Conservation (phyloP, 2,888 invertebrate genomes). For the Nebria salina region DNA sequence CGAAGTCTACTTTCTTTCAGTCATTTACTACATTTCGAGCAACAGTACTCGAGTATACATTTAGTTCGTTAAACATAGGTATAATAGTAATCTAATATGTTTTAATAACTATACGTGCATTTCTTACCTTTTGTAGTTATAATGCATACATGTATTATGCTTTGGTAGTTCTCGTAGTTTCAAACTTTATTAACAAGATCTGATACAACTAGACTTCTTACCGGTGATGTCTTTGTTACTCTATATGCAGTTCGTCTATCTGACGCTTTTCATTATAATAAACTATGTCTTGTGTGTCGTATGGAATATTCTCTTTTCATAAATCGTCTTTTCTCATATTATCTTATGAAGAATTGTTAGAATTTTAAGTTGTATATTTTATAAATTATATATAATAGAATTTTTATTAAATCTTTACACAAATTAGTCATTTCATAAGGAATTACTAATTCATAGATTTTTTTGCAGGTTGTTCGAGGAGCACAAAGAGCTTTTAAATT, state of each 20-base stretch:
- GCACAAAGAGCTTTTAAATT: slow-evolving; percentile 78
- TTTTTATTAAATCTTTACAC: too few relatives aligned
- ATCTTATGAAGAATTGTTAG: too few relatives aligned
- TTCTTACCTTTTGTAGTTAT: background rate
- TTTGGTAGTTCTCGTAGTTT: background rate
- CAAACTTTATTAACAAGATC: background rate
- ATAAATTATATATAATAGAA: too few relatives aligned
- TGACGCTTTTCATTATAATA: background rate
- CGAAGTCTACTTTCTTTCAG: background rate
- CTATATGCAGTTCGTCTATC: background rate
- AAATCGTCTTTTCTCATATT: background rate
- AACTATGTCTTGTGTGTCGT: background rate
- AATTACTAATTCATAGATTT: background rate
- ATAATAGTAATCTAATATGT: background rate
- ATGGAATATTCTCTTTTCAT: background rate
- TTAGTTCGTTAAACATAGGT: background rate
- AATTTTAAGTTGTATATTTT: too few relatives aligned
- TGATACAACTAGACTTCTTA: background rate
- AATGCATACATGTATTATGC: background rate
- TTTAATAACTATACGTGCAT: background rate
- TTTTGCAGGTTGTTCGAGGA: slow-evolving; percentile 83
- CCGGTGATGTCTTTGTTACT: background rate
- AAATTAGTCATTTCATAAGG: too few relatives aligned
- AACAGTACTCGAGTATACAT: background rate
- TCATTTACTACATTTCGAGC: background rate